Evolutionary conservation across 2,797 vertebrate genomes (phyloP), one percentile per base, ranked within the genome.

Genomic region (Thripadectes ignobilis): DNA sequence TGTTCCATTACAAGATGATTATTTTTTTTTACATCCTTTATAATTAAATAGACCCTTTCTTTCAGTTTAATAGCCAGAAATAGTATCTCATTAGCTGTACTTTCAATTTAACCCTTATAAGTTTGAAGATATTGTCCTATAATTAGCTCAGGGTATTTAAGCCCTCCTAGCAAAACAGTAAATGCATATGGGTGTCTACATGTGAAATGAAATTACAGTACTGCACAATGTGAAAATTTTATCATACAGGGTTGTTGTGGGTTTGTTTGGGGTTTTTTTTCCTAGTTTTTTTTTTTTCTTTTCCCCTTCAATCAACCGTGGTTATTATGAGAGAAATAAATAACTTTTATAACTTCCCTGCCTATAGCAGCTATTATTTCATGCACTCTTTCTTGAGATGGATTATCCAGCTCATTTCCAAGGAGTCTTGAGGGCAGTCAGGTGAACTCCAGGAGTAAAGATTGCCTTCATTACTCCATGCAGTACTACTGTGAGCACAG

Each of bases 71-170:
- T 93, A 91, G 69, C 65, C 84, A 89, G 49, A 46, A 94, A 95
- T 95, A 95, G 71, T 55, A 85, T 91, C 82, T 96, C 88, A 95
- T 96, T 97, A 96, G 57, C 62, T 71, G 69, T 84, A 54, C 65
- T 90, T 96, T 96, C 93, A 85, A 94, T 95, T 97, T 92, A 94
- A 95, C 85, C 79, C 79, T 80, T 93, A 29, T 89, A 90, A 85
- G 27, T 78, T 75, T 57, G 74, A 94, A 95, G 94, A 95, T 68
- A 91, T 85, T 91, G 88, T 94, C 83, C 67, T 95, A 81, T 97
- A 96, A 97, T 97, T 97, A 97, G 77, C 49, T 86, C 41, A 92
- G 88, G 67, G 38, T 95, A 62, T 95, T 96, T 92, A 95, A 96
- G 91, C 39, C 26, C 85, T 87, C 76, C 51, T 67, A 86, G 85